These are phyloP conservation scores for Scaptomyza hsui DNA, from an alignment of 1,140 invertebrate genomes.

Conservation along the genomic window DNA sequence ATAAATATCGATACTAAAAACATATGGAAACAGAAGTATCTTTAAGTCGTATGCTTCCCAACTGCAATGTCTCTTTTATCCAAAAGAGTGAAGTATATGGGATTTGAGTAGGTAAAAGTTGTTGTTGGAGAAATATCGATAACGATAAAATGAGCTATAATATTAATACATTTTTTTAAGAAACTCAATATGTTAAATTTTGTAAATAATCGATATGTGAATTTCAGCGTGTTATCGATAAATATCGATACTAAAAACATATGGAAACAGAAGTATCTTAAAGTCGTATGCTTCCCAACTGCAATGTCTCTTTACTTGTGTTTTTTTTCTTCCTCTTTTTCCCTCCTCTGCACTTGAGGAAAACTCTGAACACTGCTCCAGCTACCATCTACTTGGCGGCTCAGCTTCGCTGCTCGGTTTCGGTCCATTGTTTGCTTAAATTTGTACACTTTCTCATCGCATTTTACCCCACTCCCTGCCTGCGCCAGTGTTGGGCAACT, in stretches of 20 bases:
- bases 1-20: background rate
- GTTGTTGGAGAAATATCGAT: no score
- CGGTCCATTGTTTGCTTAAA: conserved; percentile 76
- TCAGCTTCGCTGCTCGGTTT: conserved; percentile 37
- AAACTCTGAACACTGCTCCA: conserved; percentile 9
- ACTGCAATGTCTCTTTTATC: background rate
- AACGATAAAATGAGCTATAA: no score
- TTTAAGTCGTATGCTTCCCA: conserved; percentile 15
- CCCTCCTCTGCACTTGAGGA: conserved; percentile 11
- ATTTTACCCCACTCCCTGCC: background rate
- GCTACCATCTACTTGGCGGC: conserved; percentile 11
- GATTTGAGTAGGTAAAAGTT: no score
- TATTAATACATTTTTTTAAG: no score
- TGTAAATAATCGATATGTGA: no score
- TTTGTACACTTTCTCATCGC: conserved; percentile 68
- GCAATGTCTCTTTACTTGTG: conserved; percentile 3
- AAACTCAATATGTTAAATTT: no score
- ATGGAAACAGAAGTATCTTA: background rate
- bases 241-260: background rate
- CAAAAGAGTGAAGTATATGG: no score
- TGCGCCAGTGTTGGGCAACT: background rate
- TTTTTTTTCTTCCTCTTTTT: conserved; percentile 10
- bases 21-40: background rate
- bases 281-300: conserved; percentile 13
- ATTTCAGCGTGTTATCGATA: background rate